These are phyloP conservation scores for Cichlasoma orientale DNA, from an alignment of 2,797 vertebrate species.

Conservation along the genomic window DNA sequence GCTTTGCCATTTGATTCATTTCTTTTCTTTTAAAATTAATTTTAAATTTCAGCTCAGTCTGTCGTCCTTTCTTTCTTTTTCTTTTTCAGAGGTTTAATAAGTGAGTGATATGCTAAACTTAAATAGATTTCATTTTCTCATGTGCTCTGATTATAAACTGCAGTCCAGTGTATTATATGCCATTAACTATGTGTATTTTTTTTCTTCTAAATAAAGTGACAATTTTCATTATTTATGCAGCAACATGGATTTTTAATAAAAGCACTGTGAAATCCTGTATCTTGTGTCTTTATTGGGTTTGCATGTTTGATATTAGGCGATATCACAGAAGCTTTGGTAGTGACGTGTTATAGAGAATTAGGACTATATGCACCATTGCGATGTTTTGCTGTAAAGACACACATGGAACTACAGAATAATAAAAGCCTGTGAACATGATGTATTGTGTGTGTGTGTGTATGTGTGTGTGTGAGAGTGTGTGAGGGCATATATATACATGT, in stretches of 20 bases:
- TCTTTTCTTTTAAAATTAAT: neutral
- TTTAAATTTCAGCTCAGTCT: neutral
- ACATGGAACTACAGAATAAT: neutral
- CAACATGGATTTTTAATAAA: constrained; percentile 22
- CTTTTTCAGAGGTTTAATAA: neutral
- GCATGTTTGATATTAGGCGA: neutral
- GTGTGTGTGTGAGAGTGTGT: neutral
- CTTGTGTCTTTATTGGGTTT: neutral
- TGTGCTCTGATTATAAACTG: neutral
- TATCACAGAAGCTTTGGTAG: neutral
- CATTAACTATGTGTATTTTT: neutral
- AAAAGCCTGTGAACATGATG: constrained; percentile 3
- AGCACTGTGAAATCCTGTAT: neutral
- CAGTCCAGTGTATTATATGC: too few relatives aligned
- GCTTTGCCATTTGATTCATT: neutral
- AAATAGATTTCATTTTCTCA: neutral
- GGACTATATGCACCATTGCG: neutral
- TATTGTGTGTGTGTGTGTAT: neutral
- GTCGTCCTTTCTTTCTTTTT: neutral
- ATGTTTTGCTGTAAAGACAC: neutral
- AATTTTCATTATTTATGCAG: neutral
- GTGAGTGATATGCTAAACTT: neutral
- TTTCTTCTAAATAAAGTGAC: neutral
- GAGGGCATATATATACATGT: neutral
- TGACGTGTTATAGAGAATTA: neutral